A percentile compares a stretch with the other conserved stretches of the same genome.
These are phyloP conservation scores for Psilanteris sp. DNA, from an alignment of 1,140 invertebrate genomes.

Conservation along the genomic window DNA sequence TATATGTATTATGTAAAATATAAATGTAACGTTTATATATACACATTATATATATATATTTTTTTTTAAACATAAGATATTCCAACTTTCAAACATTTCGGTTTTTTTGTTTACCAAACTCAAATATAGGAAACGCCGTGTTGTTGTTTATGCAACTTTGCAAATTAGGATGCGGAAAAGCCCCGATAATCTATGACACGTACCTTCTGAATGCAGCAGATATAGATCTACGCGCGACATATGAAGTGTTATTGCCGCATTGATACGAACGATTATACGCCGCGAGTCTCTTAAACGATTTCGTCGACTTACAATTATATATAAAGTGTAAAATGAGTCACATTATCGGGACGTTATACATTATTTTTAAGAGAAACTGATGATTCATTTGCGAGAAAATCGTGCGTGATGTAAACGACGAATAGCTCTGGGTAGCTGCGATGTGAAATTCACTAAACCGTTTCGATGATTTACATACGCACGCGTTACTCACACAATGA, in stretches of 20 bases:
- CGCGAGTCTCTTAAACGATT: no score
- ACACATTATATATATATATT: no score
- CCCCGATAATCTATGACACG: conserved; percentile 11
- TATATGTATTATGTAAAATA: no score
- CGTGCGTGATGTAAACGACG: conserved; percentile 1
- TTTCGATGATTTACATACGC: no score
- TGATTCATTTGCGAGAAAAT: conserved; percentile 12
- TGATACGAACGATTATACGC: no score
- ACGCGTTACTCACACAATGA: no score
- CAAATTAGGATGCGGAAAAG: conserved; percentile 39
- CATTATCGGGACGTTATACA: neutral
- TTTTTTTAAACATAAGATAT: no score
- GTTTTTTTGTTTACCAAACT: no score
- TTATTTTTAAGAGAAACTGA: neutral
- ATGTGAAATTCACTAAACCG: no score
- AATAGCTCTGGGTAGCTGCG: neutral
- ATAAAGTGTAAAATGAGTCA: conserved; percentile 11
- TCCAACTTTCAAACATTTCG: neutral
- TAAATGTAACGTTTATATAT: no score
- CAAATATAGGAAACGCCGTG: no score
- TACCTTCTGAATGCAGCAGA: conserved; percentile 16
- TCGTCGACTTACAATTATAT: no score
- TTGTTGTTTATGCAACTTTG: conserved; percentile 7
- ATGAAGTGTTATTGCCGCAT: neutral
- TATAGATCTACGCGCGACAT: conserved; percentile 28